These are phyloP conservation scores for Portunus trituberculatus DNA, from an alignment of 1,140 invertebrate genomes.

Conservation along the genomic window DNA sequence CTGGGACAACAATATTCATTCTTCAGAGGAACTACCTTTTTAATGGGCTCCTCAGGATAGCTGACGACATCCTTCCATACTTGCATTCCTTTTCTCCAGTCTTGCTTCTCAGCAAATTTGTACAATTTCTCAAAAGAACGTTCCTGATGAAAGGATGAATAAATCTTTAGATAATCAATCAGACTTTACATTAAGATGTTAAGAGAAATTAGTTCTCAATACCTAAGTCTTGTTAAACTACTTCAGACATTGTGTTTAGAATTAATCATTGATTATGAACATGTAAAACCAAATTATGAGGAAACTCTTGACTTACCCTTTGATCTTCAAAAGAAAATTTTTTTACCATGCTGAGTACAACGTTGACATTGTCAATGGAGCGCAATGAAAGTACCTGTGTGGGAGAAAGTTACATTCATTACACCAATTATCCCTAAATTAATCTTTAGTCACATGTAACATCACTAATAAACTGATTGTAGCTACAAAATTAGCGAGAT, in stretches of 20 bases:
- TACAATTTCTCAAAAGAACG: conserved; percentile 61
- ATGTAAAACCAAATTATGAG: not conserved
- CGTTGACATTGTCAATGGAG: conserved; percentile 64
- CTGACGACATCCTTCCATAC: conserved; percentile 55
- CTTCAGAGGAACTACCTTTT: conserved; percentile 16
- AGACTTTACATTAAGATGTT: not conserved
- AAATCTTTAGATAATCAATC: not conserved
- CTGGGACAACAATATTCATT: conserved; percentile 47
- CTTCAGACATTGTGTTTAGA: not conserved
- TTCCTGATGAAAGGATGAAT: conserved; percentile 34
- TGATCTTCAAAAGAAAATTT: conserved; percentile 60
- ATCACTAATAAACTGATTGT: too few species aligned
- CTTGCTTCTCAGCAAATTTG: conserved; percentile 64
- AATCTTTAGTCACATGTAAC: too few species aligned
- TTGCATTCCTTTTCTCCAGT: conserved; percentile 60
- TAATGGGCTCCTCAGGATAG: conserved; percentile 52
- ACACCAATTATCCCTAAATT: too few species aligned
- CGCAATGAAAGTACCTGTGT: conserved; percentile 55
- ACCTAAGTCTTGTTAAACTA: not conserved
- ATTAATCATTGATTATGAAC: not conserved
- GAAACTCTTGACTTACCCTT: conserved; percentile 47
- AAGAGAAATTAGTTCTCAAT: not conserved
- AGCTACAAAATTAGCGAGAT: too few species aligned
- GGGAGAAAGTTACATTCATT: not conserved
- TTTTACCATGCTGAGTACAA: conserved; percentile 57